These are phyloP conservation scores for Acanthopagrus latus DNA, from an alignment of 2,797 vertebrate genomes.

Conservation along the genomic window DNA sequence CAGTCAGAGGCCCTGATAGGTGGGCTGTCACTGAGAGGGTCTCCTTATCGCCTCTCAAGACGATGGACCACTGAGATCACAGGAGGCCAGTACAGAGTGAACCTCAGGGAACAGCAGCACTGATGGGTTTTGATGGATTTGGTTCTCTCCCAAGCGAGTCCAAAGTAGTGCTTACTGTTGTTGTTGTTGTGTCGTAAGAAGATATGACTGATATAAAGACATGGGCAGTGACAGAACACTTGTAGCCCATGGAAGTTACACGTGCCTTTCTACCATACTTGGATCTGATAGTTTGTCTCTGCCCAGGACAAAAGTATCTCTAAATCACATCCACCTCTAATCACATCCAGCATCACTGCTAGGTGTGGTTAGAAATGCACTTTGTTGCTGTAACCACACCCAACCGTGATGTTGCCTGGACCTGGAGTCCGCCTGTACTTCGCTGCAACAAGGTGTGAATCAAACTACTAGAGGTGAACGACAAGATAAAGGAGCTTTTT, in stretches of 20 bases:
- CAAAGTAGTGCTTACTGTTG: neutral
- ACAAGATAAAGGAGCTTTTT: neutral
- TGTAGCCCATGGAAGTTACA: too few species aligned
- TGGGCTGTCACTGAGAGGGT: constrained; percentile 2
- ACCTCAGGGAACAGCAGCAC: too few species aligned
- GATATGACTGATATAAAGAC: too few species aligned
- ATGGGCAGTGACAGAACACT: too few species aligned
- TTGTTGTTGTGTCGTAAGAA: neutral
- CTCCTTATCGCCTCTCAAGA: neutral
- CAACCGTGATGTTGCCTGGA: neutral
- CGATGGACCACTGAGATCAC: neutral
- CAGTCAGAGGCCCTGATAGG: constrained; percentile 44
- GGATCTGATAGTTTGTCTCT: too few species aligned
- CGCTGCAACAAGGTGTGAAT: neutral
- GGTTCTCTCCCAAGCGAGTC: too few species aligned
- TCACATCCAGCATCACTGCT: neutral
- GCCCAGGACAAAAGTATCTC: too few species aligned
- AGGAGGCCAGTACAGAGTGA: neutral
- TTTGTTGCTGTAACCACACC: too few species aligned
- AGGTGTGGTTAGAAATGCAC: neutral
- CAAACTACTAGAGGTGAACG: neutral
- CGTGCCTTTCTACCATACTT: too few species aligned
- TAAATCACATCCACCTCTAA: too few species aligned
- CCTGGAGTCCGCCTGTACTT: neutral
- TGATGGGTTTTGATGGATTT: too few species aligned